Evolutionary conservation across 1,140 invertebrate species (phyloP).

Genomic region (Phymastichus coffea): DNA sequence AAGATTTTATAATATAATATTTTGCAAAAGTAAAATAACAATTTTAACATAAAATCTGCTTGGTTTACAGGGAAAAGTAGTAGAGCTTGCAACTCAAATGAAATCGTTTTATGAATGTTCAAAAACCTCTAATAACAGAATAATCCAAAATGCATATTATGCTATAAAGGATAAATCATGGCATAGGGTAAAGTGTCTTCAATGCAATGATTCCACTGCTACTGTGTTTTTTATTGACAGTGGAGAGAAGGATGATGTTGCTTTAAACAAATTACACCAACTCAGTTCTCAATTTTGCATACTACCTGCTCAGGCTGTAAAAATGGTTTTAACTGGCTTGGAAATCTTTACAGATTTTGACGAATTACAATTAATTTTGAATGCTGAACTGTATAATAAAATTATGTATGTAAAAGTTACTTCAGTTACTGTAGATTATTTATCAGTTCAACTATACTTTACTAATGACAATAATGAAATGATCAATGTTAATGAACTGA

Average conservation of each 20-base stretch:
- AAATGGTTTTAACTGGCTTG: not conserved
- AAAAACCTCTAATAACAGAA: not conserved
- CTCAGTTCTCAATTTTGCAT: not conserved
- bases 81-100: not conserved
- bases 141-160: not conserved
- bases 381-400: not conserved
- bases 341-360: not conserved
- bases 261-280: not conserved
- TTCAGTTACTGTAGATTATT: not conserved
- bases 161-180: not conserved
- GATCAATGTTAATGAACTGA: too few species aligned
- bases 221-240: not conserved
- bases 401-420: not conserved
- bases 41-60: too few species aligned
- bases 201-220: not conserved
- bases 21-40: too few species aligned
- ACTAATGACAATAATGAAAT: too few species aligned
- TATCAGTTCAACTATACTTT: not conserved
- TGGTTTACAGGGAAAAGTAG: not conserved
- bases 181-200: not conserved
- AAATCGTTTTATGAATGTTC: not conserved
- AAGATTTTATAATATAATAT: too few species aligned
- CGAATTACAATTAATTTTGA: not conserved
- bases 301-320: slow-evolving; percentile 1
- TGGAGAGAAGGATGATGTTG: not conserved